These are phyloP conservation scores for Spicauda simplicius DNA, from an alignment of 2,888 invertebrate genomes.

Conservation along the genomic window DNA sequence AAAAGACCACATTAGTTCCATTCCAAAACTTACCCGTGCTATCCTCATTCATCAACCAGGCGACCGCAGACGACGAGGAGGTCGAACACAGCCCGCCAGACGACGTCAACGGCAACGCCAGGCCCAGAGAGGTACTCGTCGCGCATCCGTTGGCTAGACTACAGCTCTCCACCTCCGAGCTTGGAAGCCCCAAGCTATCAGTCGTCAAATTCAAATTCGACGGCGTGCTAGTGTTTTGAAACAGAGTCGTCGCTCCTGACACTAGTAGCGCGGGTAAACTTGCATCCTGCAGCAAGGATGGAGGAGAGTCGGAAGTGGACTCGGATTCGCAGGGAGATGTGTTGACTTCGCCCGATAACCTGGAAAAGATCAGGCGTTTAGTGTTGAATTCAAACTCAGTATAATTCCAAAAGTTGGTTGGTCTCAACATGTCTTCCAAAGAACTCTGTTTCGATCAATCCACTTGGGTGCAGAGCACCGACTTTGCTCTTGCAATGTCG, in stretches of 20 bases:
- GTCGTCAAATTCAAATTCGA: constrained; percentile 59
- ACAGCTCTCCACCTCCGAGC: constrained; percentile 67
- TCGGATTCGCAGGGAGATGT: constrained; percentile 86
- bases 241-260: constrained; percentile 71
- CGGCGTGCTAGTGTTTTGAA: constrained; percentile 70
- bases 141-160: constrained; percentile 76
- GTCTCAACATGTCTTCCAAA: too few relatives aligned
- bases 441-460: too few relatives aligned
- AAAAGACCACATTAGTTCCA: too few relatives aligned
- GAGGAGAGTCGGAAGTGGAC: constrained; percentile 86
- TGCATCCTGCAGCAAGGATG: constrained; percentile 74
- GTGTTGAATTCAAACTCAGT: not conserved
- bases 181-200: constrained; percentile 63
- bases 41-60: constrained; percentile 85
- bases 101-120: constrained; percentile 74
- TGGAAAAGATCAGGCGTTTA: constrained; percentile 43
- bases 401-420: not conserved
- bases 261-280: constrained; percentile 75
- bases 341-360: constrained; percentile 78
- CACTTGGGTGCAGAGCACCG: too few relatives aligned
- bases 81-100: constrained; percentile 73
- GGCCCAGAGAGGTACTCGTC: constrained; percentile 59
- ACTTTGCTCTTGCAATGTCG: too few relatives aligned
- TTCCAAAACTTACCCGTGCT: constrained; percentile 73
- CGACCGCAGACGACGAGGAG: constrained; percentile 76